phyloP scores from a whole-genome alignment of 37 sponge, comb jelly and placozoan genomes.

The Oopsacas minuta region DNA sequence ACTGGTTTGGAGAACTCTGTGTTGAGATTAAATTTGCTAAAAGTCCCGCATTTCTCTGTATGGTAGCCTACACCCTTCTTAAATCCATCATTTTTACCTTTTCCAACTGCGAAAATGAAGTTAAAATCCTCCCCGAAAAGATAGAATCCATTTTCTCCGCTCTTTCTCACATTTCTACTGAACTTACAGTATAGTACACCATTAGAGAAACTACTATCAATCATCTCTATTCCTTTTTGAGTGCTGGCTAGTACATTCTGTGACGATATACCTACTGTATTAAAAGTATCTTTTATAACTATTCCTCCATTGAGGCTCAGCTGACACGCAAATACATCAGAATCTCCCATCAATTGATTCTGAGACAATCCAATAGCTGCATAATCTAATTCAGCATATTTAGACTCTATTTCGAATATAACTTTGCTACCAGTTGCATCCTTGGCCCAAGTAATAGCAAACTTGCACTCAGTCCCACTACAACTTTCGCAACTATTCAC shows the following conservation, averaged over 20 bases:
- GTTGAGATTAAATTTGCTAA: not conserved
- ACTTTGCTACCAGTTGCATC: not conserved
- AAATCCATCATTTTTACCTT: not conserved
- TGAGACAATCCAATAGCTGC: not conserved
- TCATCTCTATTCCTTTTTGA: not conserved
- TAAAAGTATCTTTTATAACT: not conserved
- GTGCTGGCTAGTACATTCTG: not conserved
- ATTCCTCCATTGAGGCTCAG: not conserved
- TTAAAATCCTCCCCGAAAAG: not conserved
- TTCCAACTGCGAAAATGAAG: not conserved
- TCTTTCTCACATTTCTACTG: not conserved
- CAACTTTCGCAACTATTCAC: not conserved
- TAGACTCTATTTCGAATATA: not conserved
- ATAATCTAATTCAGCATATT: not conserved
- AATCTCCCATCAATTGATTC: not conserved
- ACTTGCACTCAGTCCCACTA: not conserved
- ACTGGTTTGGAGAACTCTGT: not conserved
- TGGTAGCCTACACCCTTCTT: not conserved
- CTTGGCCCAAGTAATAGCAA: not conserved
- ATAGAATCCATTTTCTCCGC: not conserved
- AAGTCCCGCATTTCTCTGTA: not conserved
- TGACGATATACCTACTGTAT: not conserved
- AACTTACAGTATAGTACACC: not conserved
- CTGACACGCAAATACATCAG: not conserved
- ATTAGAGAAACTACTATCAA: not conserved